phyloP scores from a whole-genome alignment of 2,888 invertebrate genomes.

The Biston stratarius region DNA sequence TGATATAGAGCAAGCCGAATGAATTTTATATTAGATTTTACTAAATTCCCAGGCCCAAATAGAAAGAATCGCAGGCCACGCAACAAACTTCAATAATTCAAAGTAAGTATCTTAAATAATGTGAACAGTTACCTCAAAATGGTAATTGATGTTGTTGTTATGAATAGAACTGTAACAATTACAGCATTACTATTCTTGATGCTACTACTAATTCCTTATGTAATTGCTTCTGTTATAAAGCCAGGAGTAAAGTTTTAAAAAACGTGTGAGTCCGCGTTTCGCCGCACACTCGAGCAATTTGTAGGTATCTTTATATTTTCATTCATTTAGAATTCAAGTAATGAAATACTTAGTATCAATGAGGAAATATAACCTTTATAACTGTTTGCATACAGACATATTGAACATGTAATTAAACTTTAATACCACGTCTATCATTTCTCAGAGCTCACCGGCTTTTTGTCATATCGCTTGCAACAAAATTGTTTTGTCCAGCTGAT shows the following conservation, averaged over 20 bases:
- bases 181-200: slow-evolving; percentile 24
- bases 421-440: slow-evolving; percentile 29
- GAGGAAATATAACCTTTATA: slow-evolving; percentile 2
- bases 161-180: slow-evolving; percentile 43
- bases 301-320: neutral
- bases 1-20: too few relatives aligned
- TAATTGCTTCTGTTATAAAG: slow-evolving; percentile 20
- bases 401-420: slow-evolving; percentile 28
- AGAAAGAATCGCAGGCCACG: slow-evolving; percentile 1
- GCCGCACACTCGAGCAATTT: too few relatives aligned
- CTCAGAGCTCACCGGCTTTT: slow-evolving; percentile 12
- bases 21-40: too few relatives aligned
- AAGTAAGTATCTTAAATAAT: slow-evolving; percentile 7
- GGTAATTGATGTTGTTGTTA: slow-evolving; percentile 48
- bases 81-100: slow-evolving; percentile 5
- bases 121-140: slow-evolving; percentile 25
- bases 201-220: slow-evolving; percentile 16
- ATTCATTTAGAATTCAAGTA: slow-evolving; percentile 8
- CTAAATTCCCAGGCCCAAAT: slow-evolving; percentile 5
- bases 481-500: slow-evolving; percentile 22
- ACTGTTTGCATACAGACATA: slow-evolving; percentile 1
- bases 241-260: neutral
- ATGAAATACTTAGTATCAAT: neutral
- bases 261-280: too few relatives aligned
- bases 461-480: slow-evolving; percentile 31